Evolutionary conservation across 2,113 vertebrate species (phyloP).

Genomic region (Gymnocephalus cernua): DNA sequence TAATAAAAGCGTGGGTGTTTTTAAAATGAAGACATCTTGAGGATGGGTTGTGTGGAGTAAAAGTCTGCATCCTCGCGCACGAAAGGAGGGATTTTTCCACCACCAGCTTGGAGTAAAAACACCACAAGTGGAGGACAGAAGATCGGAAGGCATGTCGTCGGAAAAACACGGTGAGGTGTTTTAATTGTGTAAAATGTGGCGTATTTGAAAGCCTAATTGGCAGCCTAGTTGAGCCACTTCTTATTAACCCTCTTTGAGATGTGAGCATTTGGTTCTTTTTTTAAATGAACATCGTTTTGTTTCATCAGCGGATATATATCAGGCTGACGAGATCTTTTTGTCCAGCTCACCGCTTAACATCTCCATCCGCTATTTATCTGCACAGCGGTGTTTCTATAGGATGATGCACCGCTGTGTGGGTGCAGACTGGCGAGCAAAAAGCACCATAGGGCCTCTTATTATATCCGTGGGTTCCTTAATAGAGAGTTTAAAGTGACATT

Average conservation of each 20-base stretch:
- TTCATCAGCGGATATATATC: not conserved
- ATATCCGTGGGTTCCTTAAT: not conserved
- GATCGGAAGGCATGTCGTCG: slow-evolving; percentile 80
- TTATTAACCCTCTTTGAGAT: not conserved
- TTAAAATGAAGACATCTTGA: slow-evolving; percentile 65
- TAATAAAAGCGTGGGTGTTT: slow-evolving; percentile 7
- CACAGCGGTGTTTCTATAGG: slow-evolving; percentile 48
- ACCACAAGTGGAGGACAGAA: slow-evolving; percentile 55
- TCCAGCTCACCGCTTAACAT: not conserved
- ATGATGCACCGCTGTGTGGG: slow-evolving; percentile 68
- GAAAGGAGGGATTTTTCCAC: slow-evolving; percentile 18
- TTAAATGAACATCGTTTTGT: not conserved
- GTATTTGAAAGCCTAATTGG: slow-evolving; percentile 14
- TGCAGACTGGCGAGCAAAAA: slow-evolving; percentile 38
- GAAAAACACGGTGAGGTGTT: slow-evolving; percentile 85
- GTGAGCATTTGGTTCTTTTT: not conserved
- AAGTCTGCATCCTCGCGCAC: slow-evolving; percentile 56
- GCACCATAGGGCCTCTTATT: slow-evolving; percentile 36
- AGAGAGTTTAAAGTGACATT: slow-evolving; percentile 18
- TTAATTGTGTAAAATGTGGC: not conserved
- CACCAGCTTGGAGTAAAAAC: slow-evolving; percentile 48
- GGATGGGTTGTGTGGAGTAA: slow-evolving; percentile 73
- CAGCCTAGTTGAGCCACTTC: slow-evolving; percentile 15
- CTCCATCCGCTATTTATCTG: slow-evolving; percentile 43
- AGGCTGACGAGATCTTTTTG: not conserved